phyloP scores from a whole-genome alignment of 2,888 invertebrate species.

The Cheilosia impressa region DNA sequence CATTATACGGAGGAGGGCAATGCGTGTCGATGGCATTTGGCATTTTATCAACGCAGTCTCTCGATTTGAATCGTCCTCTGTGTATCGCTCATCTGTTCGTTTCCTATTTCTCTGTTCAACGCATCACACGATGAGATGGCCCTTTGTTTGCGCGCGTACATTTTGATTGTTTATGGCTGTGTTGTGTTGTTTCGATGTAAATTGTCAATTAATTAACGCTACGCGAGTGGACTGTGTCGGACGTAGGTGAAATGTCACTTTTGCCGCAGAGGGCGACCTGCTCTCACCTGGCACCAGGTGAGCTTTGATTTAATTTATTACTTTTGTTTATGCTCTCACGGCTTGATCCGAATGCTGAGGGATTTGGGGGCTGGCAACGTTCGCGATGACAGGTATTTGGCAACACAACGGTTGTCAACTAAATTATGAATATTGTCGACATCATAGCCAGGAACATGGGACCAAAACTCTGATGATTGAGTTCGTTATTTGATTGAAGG shows the following conservation, averaged over 20 bases:
- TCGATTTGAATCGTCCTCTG: slow-evolving; percentile 14
- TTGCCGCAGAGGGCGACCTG: neutral
- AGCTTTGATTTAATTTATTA: slow-evolving; percentile 73
- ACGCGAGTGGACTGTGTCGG: slow-evolving; percentile 64
- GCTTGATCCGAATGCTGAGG: slow-evolving; percentile 5
- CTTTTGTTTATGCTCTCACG: slow-evolving; percentile 68
- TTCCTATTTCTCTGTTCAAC: slow-evolving; percentile 9
- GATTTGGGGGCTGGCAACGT: neutral
- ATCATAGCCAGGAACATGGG: slow-evolving; percentile 1
- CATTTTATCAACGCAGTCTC: slow-evolving; percentile 31
- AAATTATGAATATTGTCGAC: slow-evolving; percentile 65
- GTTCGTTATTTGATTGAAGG: slow-evolving; percentile 73
- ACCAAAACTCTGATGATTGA: slow-evolving; percentile 51
- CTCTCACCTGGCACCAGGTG: slow-evolving; percentile 21
- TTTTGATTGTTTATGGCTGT: slow-evolving; percentile 68
- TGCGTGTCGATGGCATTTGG: slow-evolving; percentile 63
- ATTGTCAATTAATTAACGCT: slow-evolving; percentile 75
- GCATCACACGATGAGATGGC: slow-evolving; percentile 27
- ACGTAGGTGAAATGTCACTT: slow-evolving; percentile 72
- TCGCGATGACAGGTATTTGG: slow-evolving; percentile 27
- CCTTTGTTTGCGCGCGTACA: slow-evolving; percentile 51
- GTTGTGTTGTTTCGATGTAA: slow-evolving; percentile 68
- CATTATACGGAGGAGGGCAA: slow-evolving; percentile 29
- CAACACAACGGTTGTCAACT: slow-evolving; percentile 31
- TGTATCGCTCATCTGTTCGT: neutral